Evolutionary conservation across 1,140 invertebrate genomes (phyloP), one percentile per base, ranked within the genome.

Genomic region (Oscheius sp.): DNA sequence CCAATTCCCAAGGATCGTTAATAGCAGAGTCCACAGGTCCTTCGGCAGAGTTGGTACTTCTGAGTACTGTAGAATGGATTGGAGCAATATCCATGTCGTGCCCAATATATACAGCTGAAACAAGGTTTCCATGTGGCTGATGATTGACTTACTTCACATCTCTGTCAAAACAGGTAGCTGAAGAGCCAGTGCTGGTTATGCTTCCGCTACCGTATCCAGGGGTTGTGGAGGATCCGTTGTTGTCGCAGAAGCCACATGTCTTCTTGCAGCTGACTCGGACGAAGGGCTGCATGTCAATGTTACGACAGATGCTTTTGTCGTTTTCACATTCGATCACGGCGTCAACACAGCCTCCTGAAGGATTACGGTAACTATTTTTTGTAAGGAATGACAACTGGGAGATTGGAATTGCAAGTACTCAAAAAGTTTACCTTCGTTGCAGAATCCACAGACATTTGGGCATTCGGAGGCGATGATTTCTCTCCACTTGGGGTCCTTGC

Each of bases 361-460:
- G 38, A 59, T n/a, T n/a, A n/a, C n/a, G n/a, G n/a, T n/a, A n/a
- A n/a, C n/a, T n/a, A n/a, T n/a, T n/a, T n/a, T n/a, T n/a, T n/a
- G n/a, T n/a, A n/a, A n/a, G n/a, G n/a, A n/a, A n/a, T n/a, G n/a
- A n/a, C n/a, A n/a, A n/a, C n/a, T n/a, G n/a, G n/a, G n/a, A n/a
- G n/a, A n/a, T n/a, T n/a, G n/a, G n/a, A n/a, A n/a, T n/a, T n/a
- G n/a, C n/a, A n/a, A n/a, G n/a, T n/a, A n/a, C n/a, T n/a, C n/a
- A n/a, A n/a, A n/a, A n/a, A n/a, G n/a, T n/a, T n/a, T n/a, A n/a
- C 61, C 61, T 4, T 29, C 1, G n/a, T 66, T 46, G 32, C 70
- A 73, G 45, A 73, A 45, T 18, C 70, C 70, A 38, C 70, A 73
- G 1, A 49, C 52, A 20, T 72, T 71, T 26, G 70, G 70, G 32